Evolutionary conservation across 2,797 vertebrate species (phyloP).

Genomic region (Ciconia nigra): DNA sequence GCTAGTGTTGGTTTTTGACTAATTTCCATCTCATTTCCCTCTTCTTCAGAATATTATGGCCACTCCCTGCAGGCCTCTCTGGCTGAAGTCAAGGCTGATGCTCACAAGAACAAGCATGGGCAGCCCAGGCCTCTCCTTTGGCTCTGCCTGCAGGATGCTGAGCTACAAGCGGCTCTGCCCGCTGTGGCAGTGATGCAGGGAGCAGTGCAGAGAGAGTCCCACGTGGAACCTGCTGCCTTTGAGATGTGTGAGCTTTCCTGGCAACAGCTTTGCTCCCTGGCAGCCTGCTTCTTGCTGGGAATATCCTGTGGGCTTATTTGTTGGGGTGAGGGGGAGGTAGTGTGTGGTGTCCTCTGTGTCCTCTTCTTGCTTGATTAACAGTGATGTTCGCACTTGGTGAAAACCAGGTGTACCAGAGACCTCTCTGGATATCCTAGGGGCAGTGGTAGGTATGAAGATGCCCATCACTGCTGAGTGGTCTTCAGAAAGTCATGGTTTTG

Average conservation of each 20-base stretch:
- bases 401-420: neutral
- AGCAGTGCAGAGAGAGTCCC: neutral
- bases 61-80: neutral
- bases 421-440: neutral
- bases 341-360: rapidly evolving
- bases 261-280: neutral
- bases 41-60: neutral
- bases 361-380: rapidly evolving
- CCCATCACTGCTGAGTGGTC: neutral
- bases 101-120: neutral
- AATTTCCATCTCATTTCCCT: neutral
- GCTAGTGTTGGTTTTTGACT: neutral
- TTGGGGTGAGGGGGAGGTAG: neutral
- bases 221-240: neutral
- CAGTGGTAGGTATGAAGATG: neutral
- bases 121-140: neutral
- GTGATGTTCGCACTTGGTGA: rapidly evolving
- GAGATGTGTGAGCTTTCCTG: neutral
- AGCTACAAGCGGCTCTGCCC: rapidly evolving
- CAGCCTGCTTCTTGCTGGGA: neutral
- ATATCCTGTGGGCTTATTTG: neutral
- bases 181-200: rapidly evolving
- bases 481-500: neutral
- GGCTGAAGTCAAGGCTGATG: neutral
- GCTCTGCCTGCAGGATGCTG: neutral